phyloP scores from a whole-genome alignment of 2,797 vertebrate species.

The Pseudocheirus occidentalis region DNA sequence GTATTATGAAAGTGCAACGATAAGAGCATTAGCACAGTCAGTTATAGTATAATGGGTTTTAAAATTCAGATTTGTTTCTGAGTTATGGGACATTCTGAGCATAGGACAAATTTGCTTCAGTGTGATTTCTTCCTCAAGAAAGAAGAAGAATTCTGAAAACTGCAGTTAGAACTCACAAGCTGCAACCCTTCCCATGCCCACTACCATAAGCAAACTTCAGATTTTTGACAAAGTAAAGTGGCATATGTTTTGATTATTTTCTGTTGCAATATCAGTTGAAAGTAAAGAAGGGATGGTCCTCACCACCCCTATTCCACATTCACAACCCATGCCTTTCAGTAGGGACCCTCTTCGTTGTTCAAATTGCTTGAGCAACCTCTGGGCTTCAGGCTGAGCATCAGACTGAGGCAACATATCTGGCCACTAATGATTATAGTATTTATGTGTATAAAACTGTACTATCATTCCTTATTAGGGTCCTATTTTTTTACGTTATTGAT shows the following conservation, averaged over 20 bases:
- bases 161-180: neutral
- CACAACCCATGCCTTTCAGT: neutral
- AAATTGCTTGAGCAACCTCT: neutral
- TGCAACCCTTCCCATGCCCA: neutral
- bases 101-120: neutral
- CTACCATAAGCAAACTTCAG: too few relatives aligned
- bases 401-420: neutral
- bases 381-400: neutral
- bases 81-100: neutral
- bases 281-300: neutral
- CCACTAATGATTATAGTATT: neutral
- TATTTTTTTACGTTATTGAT: neutral
- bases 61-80: neutral
- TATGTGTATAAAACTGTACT: neutral
- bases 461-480: neutral
- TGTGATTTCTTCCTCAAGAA: neutral
- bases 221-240: too few relatives aligned
- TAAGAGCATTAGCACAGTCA: neutral
- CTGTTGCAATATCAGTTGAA: neutral
- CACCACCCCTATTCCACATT: neutral
- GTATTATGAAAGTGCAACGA: neutral
- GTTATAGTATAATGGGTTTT: neutral
- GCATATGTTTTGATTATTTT: neutral
- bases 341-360: neutral
- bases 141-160: neutral